These are phyloP conservation scores for Tenthredo scrophulariae DNA, from an alignment of 2,888 invertebrate species.

Conservation along the genomic window DNA sequence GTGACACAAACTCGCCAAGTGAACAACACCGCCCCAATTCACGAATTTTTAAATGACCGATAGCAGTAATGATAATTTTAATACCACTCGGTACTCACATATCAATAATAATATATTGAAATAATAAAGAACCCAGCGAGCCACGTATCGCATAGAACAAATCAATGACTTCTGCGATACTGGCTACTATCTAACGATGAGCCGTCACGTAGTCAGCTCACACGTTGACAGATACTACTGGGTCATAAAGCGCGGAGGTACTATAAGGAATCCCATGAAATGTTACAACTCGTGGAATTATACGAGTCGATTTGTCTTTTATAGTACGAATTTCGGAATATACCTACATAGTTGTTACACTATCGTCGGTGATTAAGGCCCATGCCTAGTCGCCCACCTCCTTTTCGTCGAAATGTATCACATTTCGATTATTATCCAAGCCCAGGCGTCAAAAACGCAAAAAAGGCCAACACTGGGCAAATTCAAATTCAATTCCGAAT, in stretches of 20 bases:
- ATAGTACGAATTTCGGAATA: neutral
- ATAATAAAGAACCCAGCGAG: neutral
- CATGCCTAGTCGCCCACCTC: no score
- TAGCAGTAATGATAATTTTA: neutral
- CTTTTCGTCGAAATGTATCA: no score
- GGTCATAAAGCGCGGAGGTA: neutral
- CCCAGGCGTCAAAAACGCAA: no score
- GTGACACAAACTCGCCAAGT: neutral
- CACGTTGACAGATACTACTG: slow-evolving; percentile 21
- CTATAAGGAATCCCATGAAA: neutral
- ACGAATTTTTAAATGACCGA: neutral
- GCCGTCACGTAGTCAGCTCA: neutral
- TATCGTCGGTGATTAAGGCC: neutral
- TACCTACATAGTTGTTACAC: neutral
- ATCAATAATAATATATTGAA: neutral
- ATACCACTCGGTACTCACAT: neutral
- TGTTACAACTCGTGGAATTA: slow-evolving; percentile 1
- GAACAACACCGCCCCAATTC: neutral
- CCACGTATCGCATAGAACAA: slow-evolving; percentile 1
- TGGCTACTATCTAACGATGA: neutral
- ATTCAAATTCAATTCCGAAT: no score
- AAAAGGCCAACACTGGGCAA: no score
- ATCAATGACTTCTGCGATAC: neutral
- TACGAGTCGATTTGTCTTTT: neutral
- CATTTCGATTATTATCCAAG: no score